Evolutionary conservation across 1,140 invertebrate genomes (phyloP).

Genomic region (Probaryconus sp.): DNA sequence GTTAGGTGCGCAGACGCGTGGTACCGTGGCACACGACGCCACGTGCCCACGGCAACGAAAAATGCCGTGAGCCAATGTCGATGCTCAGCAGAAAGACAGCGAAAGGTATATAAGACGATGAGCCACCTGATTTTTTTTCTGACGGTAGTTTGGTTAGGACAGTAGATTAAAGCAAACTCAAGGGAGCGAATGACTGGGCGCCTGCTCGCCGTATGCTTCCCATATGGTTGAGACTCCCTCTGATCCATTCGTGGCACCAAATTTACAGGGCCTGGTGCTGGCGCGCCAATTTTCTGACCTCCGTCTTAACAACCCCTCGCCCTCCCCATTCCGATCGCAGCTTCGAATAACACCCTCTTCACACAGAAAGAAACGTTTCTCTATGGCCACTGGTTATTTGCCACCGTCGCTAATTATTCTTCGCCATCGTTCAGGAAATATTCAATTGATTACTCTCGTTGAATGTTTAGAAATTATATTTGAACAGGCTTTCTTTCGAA

Average conservation of each 20-base stretch:
- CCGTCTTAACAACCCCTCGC: conserved; percentile 28
- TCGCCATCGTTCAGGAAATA: no score
- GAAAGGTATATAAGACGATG: conserved; percentile 65
- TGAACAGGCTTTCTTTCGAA: no score
- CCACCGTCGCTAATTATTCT: no score
- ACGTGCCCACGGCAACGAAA: conserved; percentile 56
- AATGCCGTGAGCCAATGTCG: conserved; percentile 45
- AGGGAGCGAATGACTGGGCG: conserved; percentile 65
- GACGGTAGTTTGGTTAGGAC: conserved; percentile 74
- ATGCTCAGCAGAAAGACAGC: conserved; percentile 47
- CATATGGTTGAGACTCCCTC: conserved; percentile 75
- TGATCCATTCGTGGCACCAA: conserved; percentile 60
- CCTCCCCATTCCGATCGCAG: conserved; percentile 11
- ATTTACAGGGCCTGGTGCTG: conserved; percentile 39
- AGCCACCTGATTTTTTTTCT: conserved; percentile 75
- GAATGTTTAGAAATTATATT: no score
- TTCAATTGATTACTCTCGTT: no score
- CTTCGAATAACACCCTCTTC: background rate
- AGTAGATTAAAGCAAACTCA: conserved; percentile 73
- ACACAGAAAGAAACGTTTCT: conserved; percentile 22
- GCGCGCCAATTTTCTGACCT: conserved; percentile 51
- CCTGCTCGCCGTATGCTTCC: conserved; percentile 77
- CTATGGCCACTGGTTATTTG: conserved; percentile 8
- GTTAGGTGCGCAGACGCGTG: conserved; percentile 34
- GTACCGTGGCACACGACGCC: conserved; percentile 58